Base-by-base conservation (phyloP, 2,797 vertebrate genomes). In the Hydrocynus forskahlii region DNA sequence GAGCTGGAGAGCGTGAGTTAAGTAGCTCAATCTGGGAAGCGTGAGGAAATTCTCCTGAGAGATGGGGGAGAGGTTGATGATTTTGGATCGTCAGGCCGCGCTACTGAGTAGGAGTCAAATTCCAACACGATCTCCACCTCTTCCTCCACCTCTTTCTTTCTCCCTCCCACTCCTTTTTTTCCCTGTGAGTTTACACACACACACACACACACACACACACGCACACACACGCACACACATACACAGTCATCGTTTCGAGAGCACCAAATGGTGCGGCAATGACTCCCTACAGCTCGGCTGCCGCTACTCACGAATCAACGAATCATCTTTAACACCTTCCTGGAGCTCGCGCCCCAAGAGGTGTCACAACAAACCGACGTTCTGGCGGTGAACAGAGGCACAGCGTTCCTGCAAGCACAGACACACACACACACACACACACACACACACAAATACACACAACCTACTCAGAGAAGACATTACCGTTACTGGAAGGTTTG, bases 341-440 rank as follows among this genome's bases (percentile, higher is more conserved):
- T 89, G 89, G 88, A 88, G 88, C 89, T 92, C 83, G 87, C 86
- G 82, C 89, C 88, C 87, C 85, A 79, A 90, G 93, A 92, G 90
- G 90, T 92, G 91, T 90, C 91, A 91, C 88, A 89, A 91, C 91
- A 92, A 93, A 91, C 92, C 90, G 92, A 87, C 89, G 88, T 90
- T 89, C 88, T 89, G 89, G 92, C 89, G 91, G 87, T 87, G 91
- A 90, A 89, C 87, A 86, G 89, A 84, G 75, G 82, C 84, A 87
- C 38, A 59, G 76, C 64, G 74, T 79, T 81, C 73, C 79, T 81
- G 68, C 75, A 83, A 83, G 72, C 85, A 70, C 76, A 75, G 75
- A 86, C 79, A 82, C 88, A 79, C 83, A 81, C 81, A 82, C 79
- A 84, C 84, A 79, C 80, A 81, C 79, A 86, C 81, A 79, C 81